Percentiles rank a stretch among this genome's conserved stretches.
Evolutionary conservation across 2,888 invertebrate species (phyloP).

Genomic region (Yponomeuta plumbellus): DNA sequence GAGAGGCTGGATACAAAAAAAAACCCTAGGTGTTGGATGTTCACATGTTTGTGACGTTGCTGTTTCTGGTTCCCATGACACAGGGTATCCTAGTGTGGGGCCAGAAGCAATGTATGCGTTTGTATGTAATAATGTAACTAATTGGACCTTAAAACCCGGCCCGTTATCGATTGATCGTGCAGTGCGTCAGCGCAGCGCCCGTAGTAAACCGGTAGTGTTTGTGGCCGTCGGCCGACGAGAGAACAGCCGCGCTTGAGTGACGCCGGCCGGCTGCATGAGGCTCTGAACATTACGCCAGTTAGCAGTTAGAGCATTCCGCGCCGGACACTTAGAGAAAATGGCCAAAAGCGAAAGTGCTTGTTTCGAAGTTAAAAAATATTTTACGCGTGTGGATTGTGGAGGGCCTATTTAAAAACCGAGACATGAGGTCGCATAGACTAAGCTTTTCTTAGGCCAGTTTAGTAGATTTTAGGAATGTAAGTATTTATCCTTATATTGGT

Average conservation of each 20-base stretch:
- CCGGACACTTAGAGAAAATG: not conserved
- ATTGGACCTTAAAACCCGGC: too few relatives aligned
- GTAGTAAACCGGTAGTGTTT: not conserved
- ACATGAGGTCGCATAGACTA: not conserved
- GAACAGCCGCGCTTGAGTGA: not conserved
- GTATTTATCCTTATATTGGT: too few relatives aligned
- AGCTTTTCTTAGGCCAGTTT: not conserved
- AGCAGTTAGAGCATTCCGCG: not conserved
- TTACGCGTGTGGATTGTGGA: not conserved
- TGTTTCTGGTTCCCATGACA: too few relatives aligned
- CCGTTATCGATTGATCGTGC: too few relatives aligned
- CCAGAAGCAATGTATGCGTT: too few relatives aligned
- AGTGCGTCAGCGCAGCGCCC: not conserved
- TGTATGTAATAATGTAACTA: too few relatives aligned
- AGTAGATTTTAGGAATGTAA: too few relatives aligned
- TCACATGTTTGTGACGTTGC: too few relatives aligned
- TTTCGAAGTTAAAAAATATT: not conserved
- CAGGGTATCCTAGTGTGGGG: too few relatives aligned
- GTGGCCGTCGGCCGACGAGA: not conserved
- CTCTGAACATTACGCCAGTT: not conserved
- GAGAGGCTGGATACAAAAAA: too few relatives aligned
- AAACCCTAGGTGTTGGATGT: too few relatives aligned
- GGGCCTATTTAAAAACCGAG: not conserved
- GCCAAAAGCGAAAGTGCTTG: not conserved
- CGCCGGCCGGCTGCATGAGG: not conserved